Percentiles rank a stretch among this genome's conserved stretches.
phyloP scores from a whole-genome alignment of 2,113 vertebrate genomes.

The Osmerus mordax region DNA sequence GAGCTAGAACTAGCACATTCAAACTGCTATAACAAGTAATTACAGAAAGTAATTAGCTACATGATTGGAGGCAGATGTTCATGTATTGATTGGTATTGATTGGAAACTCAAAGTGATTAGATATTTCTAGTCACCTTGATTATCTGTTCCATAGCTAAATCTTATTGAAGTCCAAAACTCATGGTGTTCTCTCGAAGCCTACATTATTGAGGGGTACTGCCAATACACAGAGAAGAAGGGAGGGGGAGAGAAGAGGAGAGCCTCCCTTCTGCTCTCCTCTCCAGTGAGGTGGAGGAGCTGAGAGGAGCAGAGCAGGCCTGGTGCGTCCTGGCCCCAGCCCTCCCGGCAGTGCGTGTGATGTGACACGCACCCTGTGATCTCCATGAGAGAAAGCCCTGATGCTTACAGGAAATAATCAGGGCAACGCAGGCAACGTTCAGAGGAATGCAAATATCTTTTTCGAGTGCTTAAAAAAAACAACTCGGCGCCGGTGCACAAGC shows the following conservation, averaged over 20 bases:
- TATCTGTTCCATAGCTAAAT: slow-evolving; percentile 6
- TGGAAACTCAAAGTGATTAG: slow-evolving; percentile 32
- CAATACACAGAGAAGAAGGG: not conserved
- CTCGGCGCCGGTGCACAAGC: slow-evolving; percentile 8
- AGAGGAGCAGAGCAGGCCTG: slow-evolving; percentile 30
- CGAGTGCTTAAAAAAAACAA: slow-evolving; percentile 66
- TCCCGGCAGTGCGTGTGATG: slow-evolving; percentile 57
- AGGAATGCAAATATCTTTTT: slow-evolving; percentile 75
- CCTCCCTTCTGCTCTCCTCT: not conserved
- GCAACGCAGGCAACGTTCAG: slow-evolving; percentile 68
- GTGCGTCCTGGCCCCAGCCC: slow-evolving; percentile 43
- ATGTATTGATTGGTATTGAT: too few species aligned
- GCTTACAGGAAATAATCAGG: slow-evolving; percentile 74
- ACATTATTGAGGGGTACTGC: not conserved
- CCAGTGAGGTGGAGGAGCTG: slow-evolving; percentile 17
- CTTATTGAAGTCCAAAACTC: slow-evolving; percentile 31
- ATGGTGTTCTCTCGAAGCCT: not conserved
- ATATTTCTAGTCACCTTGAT: slow-evolving; percentile 50
- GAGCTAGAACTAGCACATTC: too few species aligned
- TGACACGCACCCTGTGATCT: slow-evolving; percentile 67
- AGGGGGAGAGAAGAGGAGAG: rapidly evolving
- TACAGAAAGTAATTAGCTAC: slow-evolving; percentile 14
- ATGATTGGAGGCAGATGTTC: slow-evolving; percentile 38
- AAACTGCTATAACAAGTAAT: not conserved
- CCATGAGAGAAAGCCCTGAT: slow-evolving; percentile 62